Evolutionary conservation across 2,888 invertebrate genomes (phyloP), one percentile per base, ranked within the genome.

Genomic region (Morpho deidamia): DNA sequence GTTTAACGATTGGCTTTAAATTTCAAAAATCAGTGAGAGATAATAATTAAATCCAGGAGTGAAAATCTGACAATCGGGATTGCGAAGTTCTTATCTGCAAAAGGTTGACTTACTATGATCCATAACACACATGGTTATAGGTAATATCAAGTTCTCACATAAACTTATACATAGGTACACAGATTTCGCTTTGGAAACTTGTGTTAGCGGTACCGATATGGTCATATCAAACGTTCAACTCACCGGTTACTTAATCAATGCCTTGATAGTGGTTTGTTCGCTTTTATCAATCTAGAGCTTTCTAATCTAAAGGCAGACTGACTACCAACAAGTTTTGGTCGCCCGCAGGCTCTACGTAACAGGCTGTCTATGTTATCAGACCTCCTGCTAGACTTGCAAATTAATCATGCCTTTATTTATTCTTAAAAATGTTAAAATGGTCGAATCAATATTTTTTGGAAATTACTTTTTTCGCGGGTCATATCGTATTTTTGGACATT

Each of bases 321-420:
- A 73, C 73, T 76, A 74, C 72, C 74, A 74, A 76, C 68, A 65
- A 66, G 65, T 61, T 60, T 66, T 51, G 63, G 60, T 55, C 56
- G 57, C 59, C 56, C 53, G 58, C 58, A 59, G 62, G 54, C 62
- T 61, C 56, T 50, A 49, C 51, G 52, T 56, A 60, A 60, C 58
- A 58, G 43, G 53, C 51, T 51, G 56, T 60, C 55, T 43, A 51
- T 53, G 44, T 38, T 56, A 58, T 60, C 58, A 46, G 58, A 60
- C 60, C 60, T 55, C 58, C 60, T 60, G 49, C 51, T 58, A 51
- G 53, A 60, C 49, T 58, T 60, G 56, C 54, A 59, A 60, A 63
- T 61, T 60, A 60, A 63, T 54, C 58, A 60, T 53, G 50, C 51
- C 42, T 49, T 60, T 1, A 23, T 23, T 23, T 23, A 23, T 3